Evolutionary conservation across 2,113 vertebrate genomes (phyloP).

Genomic region (Myotis lucifugus): DNA sequence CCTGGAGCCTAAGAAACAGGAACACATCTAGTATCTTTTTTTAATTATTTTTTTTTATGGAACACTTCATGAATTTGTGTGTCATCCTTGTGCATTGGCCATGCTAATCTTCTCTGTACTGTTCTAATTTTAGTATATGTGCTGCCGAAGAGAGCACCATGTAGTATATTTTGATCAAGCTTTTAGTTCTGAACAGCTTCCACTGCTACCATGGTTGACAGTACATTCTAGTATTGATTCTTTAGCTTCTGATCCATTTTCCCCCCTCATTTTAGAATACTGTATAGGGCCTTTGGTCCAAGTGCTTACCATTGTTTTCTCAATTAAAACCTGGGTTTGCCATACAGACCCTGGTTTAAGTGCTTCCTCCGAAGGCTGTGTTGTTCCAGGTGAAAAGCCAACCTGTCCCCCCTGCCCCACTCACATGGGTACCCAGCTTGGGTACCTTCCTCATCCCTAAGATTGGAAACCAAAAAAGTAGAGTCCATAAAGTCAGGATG

Average conservation of each 20-base stretch:
- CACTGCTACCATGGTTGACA: background rate
- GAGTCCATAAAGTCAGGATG: background rate
- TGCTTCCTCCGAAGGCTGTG: accelerated
- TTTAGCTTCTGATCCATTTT: background rate
- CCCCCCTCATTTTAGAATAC: background rate
- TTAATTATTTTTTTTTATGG: too few relatives aligned
- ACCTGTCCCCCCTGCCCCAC: accelerated
- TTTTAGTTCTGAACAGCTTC: background rate
- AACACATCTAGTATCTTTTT: background rate
- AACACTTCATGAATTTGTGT: too few relatives aligned
- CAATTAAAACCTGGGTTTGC: background rate
- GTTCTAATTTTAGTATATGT: too few relatives aligned
- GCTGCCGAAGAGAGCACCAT: too few relatives aligned
- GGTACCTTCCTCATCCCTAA: background rate
- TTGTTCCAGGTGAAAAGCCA: background rate
- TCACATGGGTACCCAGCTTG: too few relatives aligned
- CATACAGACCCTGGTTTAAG: background rate
- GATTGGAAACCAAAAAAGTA: background rate
- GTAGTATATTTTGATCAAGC: background rate
- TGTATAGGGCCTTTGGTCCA: background rate
- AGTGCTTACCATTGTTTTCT: background rate
- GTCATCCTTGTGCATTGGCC: too few relatives aligned
- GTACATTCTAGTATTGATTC: background rate
- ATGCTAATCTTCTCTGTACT: too few relatives aligned
- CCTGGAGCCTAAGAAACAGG: background rate